Evolutionary conservation across 2,113 vertebrate species (phyloP).

Genomic region (Notothenia coriiceps): DNA sequence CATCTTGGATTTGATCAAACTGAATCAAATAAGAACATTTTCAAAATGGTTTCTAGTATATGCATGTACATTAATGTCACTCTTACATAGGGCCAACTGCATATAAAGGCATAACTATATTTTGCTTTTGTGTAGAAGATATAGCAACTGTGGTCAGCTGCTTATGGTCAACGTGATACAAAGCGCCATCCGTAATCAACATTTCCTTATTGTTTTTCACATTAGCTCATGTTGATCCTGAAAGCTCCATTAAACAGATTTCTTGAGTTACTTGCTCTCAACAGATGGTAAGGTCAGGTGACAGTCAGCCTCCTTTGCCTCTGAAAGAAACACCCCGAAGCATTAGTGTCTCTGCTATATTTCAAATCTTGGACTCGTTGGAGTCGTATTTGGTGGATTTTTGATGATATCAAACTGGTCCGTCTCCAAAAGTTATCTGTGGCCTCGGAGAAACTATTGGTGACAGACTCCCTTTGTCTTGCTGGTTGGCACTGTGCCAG

Average conservation of each 20-base stretch:
- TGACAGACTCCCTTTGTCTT: constrained; percentile 46
- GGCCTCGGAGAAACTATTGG: constrained; percentile 39
- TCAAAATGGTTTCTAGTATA: background rate
- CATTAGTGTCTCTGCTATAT: constrained; percentile 11
- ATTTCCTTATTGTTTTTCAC: constrained; percentile 14
- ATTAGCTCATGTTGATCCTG: background rate
- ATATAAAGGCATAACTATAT: no score
- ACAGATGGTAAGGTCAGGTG: constrained; percentile 18
- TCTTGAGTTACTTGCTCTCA: constrained; percentile 19
- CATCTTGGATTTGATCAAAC: background rate
- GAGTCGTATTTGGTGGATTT: constrained; percentile 21
- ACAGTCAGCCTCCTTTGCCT: background rate
- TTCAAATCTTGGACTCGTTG: constrained; percentile 9
- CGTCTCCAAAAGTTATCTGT: constrained; percentile 45
- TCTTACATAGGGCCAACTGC: background rate
- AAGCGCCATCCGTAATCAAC: constrained; percentile 7
- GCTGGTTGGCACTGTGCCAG: constrained; percentile 23
- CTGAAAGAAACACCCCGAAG: constrained; percentile 10
- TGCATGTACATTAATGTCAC: background rate
- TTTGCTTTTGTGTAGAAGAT: background rate
- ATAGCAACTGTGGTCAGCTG: background rate
- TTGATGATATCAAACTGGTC: constrained; percentile 38
- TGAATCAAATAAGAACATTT: background rate
- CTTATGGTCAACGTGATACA: constrained; percentile 8
- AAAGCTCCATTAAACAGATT: constrained; percentile 6